These are phyloP conservation scores for Mayetiola destructor DNA, from an alignment of 2,888 invertebrate species.

Conservation along the genomic window DNA sequence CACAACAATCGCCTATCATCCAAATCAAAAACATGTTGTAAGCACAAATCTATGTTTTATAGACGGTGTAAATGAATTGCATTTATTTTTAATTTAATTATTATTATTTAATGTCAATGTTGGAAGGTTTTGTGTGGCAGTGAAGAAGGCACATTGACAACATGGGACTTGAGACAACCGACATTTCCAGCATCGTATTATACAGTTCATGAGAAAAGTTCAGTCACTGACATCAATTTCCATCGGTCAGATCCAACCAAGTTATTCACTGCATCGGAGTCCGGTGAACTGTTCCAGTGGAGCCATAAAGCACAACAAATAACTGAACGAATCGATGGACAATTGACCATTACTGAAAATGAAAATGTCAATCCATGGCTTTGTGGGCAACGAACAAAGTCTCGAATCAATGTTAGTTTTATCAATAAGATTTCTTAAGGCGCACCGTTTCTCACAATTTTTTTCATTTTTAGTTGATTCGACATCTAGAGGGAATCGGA, in stretches of 20 bases:
- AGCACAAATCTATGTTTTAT: conserved; percentile 19
- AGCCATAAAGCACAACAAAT: conserved; percentile 42
- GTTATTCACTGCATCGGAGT: conserved; percentile 61
- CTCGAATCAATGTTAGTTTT: conserved; percentile 31
- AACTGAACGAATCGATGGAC: conserved; percentile 10
- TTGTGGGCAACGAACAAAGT: conserved; percentile 51
- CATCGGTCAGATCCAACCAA: conserved; percentile 76
- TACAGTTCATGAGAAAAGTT: conserved; percentile 56
- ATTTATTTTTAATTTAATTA: not conserved
- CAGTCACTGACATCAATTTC: conserved; percentile 71
- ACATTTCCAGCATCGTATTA: conserved; percentile 68
- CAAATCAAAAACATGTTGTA: conserved; percentile 72
- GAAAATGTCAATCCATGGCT: conserved; percentile 45
- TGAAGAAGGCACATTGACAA: conserved; percentile 71
- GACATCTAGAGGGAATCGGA: conserved; percentile 57
- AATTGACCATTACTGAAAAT: not conserved
- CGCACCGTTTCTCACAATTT: not conserved
- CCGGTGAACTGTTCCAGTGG: conserved; percentile 87
- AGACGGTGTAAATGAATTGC: not conserved
- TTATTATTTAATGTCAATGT: not conserved
- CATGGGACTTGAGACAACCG: conserved; percentile 81
- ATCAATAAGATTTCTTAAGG: conserved; percentile 15
- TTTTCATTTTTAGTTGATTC: conserved; percentile 47
- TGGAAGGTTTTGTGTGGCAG: conserved; percentile 56
- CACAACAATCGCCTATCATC: conserved; percentile 65